Evolutionary conservation across 2,113 vertebrate genomes (phyloP), one percentile per base, ranked within the genome.

Genomic region (Cheilinus undulatus): DNA sequence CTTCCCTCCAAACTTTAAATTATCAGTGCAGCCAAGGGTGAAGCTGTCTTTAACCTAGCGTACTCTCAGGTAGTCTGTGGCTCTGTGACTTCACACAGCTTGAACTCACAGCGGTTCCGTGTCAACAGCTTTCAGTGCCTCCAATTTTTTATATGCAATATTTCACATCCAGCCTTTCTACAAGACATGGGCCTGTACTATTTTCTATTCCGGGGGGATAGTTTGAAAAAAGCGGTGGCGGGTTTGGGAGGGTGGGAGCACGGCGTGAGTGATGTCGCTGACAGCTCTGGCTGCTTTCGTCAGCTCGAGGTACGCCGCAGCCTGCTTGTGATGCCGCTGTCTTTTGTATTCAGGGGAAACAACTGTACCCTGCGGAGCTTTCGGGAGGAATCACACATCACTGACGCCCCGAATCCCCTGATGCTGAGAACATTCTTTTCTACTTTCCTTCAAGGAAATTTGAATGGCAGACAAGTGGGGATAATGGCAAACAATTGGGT

Each of bases 331-430:
- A 93, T 89, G 88, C 86, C 50, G 73, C 75, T 78, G 87, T 87
- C 85, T 92, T 93, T 90, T 91, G 88, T 90, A 92, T 93, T 91
- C 89, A 77, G 82, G 83, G 80, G 83, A 92, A 92, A 90, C 72
- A 89, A 85, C 85, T 79, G 69, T 78, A 87, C 80, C 88, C 86
- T 40, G 84, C 61, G 60, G 88, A 88, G 88, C 86, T 87, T 91
- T 88, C 65, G 34, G 69, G 67, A 84, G 69, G 59, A 88, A 91
- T 86, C 78, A 86, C 85, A 87, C 85, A 81, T 82, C 73, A 80
- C 85, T 85, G 84, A 83, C 52, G 78, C 85, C 76, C 69, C 54
- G 51, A 74, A 85, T 87, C 88, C 83, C 78, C 76, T 57, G 77
- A 72, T 75, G 78, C 64, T 32, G 76, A 62, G 71, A 88, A 86